Evolutionary conservation across 2,797 vertebrate genomes (phyloP), one percentile per base, ranked within the genome.

Genomic region (Nannoperca australis): DNA sequence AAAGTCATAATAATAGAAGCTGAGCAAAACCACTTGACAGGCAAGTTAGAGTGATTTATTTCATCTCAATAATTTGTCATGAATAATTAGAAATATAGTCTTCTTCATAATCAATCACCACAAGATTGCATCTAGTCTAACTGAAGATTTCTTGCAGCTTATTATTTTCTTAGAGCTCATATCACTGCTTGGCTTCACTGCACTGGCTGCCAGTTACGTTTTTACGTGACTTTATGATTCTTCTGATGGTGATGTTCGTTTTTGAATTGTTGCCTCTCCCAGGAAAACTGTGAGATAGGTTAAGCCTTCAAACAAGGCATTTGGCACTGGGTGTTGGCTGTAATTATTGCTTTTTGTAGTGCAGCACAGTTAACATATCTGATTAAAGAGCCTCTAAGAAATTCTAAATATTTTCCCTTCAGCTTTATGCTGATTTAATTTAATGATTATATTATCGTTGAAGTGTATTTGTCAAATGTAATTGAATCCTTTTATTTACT

Each of bases 41-140:
- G 34, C 70, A 73, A 30, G 50, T 72, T 54, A n/a, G 54, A 68
- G 44, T 66, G 50, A 80, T 86, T 73, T 72, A 76, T 89, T 76
- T 66, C 8, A 78, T 72, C 44, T 64, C 27, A 77, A 63, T 81
- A 55, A 71, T 44, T 74, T 74, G 65, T 68, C 56, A 18, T 83
- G 73, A 85, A 84, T 79, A 76, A 88, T 70, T 63, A 70, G 18
- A 55, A 53, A 75, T 74, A 71, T 54, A 66, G 36, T 79, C 36
- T 7, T 58, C 50, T 76, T 81, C 40, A 47, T 74, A 66, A 63
- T 80, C 38, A 56, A 82, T 81, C 60, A 72, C 47, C 30, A 40
- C 13, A 24, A 73, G 58, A 78, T 76, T 58, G 73, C 60, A 65
- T 50, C 22, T 22, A 59, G 42, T 75, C 49, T 75, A 45, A 44